A percentile compares a stretch with the other conserved stretches of the same genome.
These are phyloP conservation scores for Bolborhynchus lineola DNA, from an alignment of 2,113 vertebrate species.

Conservation along the genomic window DNA sequence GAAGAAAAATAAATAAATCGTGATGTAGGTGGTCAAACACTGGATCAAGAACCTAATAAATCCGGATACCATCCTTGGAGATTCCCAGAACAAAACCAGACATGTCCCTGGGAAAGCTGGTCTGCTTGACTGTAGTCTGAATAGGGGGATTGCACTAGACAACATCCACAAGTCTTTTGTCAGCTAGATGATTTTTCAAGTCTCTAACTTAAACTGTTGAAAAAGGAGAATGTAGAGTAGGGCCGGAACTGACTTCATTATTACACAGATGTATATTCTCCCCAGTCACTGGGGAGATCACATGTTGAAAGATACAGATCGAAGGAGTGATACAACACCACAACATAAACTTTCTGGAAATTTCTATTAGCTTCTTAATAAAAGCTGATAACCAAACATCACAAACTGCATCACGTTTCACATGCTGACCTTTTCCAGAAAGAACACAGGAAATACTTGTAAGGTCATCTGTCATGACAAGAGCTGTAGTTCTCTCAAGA, in stretches of 20 bases:
- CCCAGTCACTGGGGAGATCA: not conserved
- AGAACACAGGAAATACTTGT: constrained; percentile 9
- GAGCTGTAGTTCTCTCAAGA: not conserved
- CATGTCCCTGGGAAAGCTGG: not conserved
- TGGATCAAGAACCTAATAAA: not conserved
- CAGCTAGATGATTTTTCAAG: not conserved
- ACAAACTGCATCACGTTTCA: not conserved
- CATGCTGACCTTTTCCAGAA: not conserved
- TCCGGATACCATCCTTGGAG: not conserved
- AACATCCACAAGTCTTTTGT: not conserved
- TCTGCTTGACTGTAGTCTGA: not conserved
- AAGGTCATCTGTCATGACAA: not conserved
- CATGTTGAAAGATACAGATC: not conserved
- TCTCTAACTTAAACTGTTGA: not conserved
- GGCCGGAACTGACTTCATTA: not conserved
- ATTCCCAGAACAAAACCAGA: not conserved
- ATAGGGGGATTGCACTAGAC: not conserved
- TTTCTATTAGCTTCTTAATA: not conserved
- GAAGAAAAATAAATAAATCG: not conserved
- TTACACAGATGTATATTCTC: not conserved
- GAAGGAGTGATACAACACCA: not conserved
- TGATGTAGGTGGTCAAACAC: not conserved
- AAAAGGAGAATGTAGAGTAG: not conserved
- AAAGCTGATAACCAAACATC: not conserved
- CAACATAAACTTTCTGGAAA: not conserved